Evolutionary conservation across 53 echinoderm and acorn worm species (phyloP), one percentile per base, ranked within the genome.

Genomic region (Henricia sp.): DNA sequence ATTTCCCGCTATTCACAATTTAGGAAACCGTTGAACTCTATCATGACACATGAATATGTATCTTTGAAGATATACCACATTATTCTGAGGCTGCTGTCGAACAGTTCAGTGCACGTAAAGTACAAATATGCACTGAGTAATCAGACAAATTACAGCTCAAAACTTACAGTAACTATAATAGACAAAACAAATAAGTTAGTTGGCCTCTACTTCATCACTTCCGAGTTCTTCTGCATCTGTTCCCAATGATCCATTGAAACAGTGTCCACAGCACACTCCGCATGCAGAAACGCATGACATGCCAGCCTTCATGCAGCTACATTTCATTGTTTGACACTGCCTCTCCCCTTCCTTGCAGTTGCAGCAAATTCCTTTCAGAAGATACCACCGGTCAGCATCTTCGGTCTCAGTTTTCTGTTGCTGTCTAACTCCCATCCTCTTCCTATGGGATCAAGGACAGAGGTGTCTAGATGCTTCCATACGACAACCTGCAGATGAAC

Each of bases 291-390:
- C 66, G 63, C 74, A 86, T 19, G 71, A 54, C 71, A 88, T 83
- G 55, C 88, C 83, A 71, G 44, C 19, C 40, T 88, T 83, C 32
- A 82, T 82, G 73, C 72, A 88, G 72, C 88, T 82, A 21, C 87
- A 87, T 24, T 55, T 77, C 55, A 78, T 77, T 2, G 87, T 87
- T 87, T 87, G 77, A 29, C 88, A 88, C 43, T 82, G 82, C 32
- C 70, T 70, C 26, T 69, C 82, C 3, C 82, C 82, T 71, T 82
- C 82, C 20, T 82, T 46, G 25, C 88, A 83, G 66, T 70, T 83
- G 27, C 71, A 88, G 52, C 89, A 89, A 74, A 89, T 84, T 41
- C 67, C 75, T 66, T 89, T 84, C 0, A 84, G 76, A 19, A 88
- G 72, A 89, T 83, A 41, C 34, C 52, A 72, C 74, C 39, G 16